Conservation (phyloP, 2,888 invertebrate species). For the Diarsia brunnea region DNA sequence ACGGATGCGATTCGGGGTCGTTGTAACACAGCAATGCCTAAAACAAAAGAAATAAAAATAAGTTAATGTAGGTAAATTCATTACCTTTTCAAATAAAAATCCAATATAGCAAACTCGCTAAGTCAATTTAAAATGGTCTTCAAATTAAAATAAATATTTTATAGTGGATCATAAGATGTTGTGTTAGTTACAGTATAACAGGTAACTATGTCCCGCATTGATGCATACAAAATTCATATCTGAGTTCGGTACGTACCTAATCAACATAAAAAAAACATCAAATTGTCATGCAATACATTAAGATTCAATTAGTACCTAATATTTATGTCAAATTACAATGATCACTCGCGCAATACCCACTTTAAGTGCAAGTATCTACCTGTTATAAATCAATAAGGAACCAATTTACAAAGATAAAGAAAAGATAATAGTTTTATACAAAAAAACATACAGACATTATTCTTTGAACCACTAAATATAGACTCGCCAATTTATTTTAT, state of each 20-base stretch:
- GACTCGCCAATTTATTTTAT: conserved; percentile 18
- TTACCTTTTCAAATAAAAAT: not conserved
- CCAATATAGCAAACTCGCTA: not conserved
- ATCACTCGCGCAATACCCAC: not conserved
- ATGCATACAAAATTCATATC: too few species aligned
- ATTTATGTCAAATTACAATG: not conserved
- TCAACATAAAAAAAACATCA: too few species aligned
- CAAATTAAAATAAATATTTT: too few species aligned
- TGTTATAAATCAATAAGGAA: conserved; percentile 32
- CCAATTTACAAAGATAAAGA: conserved; percentile 26
- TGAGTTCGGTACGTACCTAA: too few species aligned
- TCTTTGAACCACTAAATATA: conserved; percentile 37
- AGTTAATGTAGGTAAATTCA: not conserved
- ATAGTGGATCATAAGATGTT: too few species aligned
- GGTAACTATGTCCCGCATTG: too few species aligned
- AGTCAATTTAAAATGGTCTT: not conserved
- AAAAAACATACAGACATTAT: conserved; percentile 12
- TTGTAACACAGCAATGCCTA: conserved; percentile 92
- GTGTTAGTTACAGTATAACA: too few species aligned
- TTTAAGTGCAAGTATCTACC: not conserved
- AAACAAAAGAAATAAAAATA: conserved; percentile 55
- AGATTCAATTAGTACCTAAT: too few species aligned
- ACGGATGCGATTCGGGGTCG: conserved; percentile 94
- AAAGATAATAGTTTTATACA: not conserved
- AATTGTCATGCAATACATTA: too few species aligned